A percentile compares a stretch with the other conserved stretches of the same genome.
These are phyloP conservation scores for Engystomops pustulosus DNA, from an alignment of 2,113 vertebrate genomes.

Conservation along the genomic window DNA sequence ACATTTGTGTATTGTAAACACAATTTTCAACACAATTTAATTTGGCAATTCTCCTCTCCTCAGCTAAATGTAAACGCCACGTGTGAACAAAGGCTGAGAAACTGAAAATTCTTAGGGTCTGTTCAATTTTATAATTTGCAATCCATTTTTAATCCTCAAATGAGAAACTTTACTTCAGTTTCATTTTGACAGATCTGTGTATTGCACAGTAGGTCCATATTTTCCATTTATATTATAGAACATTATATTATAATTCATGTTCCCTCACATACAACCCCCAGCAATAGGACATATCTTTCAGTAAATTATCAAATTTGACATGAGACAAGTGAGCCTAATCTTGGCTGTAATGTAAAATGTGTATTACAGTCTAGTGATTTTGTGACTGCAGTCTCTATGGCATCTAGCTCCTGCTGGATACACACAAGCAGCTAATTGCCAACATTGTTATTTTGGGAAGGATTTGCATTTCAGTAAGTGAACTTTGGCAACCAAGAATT, in stretches of 20 bases:
- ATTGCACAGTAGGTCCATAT: too few species aligned
- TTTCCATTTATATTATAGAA: too few species aligned
- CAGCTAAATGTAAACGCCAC: too few species aligned
- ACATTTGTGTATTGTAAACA: too few species aligned
- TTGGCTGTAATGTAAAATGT: background rate
- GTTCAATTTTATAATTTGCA: too few species aligned
- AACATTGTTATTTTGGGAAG: conserved; percentile 1
- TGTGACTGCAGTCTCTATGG: background rate
- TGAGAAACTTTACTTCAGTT: too few species aligned
- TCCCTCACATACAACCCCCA: background rate
- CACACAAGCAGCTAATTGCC: background rate
- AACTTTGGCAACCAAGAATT: background rate
- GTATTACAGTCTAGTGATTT: background rate
- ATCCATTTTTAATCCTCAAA: too few species aligned
- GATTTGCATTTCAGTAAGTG: background rate
- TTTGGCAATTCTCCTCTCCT: too few species aligned
- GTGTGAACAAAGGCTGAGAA: too few species aligned
- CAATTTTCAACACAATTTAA: too few species aligned
- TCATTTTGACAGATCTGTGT: too few species aligned
- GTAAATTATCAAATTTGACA: background rate
- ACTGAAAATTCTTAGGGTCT: too few species aligned
- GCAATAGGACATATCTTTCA: background rate
- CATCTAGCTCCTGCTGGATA: background rate
- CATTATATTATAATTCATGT: background rate
- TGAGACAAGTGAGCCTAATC: background rate